phyloP scores from a whole-genome alignment of 2,113 vertebrate genomes.

The Ctenodactylus gundi region DNA sequence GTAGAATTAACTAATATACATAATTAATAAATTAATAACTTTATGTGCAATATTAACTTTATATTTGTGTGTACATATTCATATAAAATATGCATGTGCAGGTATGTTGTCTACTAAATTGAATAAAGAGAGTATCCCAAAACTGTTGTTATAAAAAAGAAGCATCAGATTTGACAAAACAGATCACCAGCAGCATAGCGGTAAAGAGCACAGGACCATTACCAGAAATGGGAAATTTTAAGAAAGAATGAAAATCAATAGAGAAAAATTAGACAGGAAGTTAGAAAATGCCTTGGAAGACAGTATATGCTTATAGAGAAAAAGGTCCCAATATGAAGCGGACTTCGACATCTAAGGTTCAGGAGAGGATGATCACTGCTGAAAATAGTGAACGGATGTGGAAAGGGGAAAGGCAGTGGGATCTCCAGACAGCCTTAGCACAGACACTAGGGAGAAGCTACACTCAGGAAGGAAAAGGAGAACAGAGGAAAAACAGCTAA shows the following conservation, averaged over 20 bases:
- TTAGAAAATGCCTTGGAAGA: not conserved
- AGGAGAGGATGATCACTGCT: not conserved
- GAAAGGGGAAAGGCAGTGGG: not conserved
- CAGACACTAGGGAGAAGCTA: not conserved
- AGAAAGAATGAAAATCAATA: not conserved
- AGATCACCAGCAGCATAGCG: not conserved
- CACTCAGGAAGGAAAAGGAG: not conserved
- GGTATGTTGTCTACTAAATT: not conserved
- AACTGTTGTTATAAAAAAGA: not conserved
- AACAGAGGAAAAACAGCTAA: not conserved
- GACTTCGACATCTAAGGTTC: not conserved
- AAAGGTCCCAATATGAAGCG: not conserved
- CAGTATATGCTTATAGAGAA: not conserved
- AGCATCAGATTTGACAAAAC: not conserved
- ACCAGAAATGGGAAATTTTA: not conserved
- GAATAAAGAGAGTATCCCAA: not conserved
- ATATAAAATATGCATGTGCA: not conserved
- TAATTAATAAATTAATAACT: not conserved
- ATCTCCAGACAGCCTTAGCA: not conserved
- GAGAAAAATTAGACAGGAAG: not conserved
- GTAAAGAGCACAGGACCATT: not conserved
- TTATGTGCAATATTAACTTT: not conserved
- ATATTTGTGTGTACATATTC: not conserved
- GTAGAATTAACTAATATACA: not conserved
- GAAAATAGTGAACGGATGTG: not conserved